Evolutionary conservation across 2,113 vertebrate genomes (phyloP).

Genomic region (Scatophagus argus): DNA sequence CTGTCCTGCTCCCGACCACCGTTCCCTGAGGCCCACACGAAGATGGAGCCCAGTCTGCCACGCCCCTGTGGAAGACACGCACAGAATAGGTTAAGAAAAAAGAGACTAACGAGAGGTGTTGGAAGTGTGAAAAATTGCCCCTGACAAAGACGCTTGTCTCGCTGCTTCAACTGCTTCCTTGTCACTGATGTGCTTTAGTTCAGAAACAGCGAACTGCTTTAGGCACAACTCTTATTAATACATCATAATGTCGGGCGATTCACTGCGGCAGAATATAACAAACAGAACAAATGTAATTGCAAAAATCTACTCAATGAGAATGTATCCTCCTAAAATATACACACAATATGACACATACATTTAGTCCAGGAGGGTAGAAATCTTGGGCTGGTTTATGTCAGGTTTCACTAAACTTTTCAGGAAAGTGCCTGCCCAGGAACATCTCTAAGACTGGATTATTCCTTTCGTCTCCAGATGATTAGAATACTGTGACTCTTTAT

Average conservation of each 20-base stretch:
- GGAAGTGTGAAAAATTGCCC: constrained; percentile 45
- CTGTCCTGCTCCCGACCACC: constrained; percentile 96
- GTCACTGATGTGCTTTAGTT: constrained; percentile 37
- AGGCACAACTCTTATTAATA: constrained; percentile 62
- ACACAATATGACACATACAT: constrained; percentile 2
- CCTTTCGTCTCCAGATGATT: constrained; percentile 21
- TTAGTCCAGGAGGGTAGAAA: constrained; percentile 1
- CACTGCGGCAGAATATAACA: constrained; percentile 49
- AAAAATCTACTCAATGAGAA: constrained; percentile 40
- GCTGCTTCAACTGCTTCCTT: constrained; percentile 33
- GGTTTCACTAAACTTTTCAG: constrained; percentile 6
- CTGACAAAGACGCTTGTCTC: constrained; percentile 50
- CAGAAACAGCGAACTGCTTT: constrained; percentile 40
- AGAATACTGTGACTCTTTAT: constrained; percentile 22
- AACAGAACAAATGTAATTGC: constrained; percentile 66
- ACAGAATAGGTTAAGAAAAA: neutral
- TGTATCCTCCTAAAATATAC: constrained; percentile 20
- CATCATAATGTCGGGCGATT: constrained; percentile 49
- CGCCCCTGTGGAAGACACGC: constrained; percentile 86
- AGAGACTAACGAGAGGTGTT: constrained; percentile 13
- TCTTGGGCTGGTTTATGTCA: constrained; percentile 26
- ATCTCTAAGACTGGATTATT: constrained; percentile 20
- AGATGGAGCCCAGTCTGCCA: constrained; percentile 94
- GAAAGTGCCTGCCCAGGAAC: constrained; percentile 10
- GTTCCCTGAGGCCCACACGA: constrained; percentile 98